Base-by-base conservation (phyloP, 2,797 vertebrate genomes). In the Epinephelus malabaricus region DNA sequence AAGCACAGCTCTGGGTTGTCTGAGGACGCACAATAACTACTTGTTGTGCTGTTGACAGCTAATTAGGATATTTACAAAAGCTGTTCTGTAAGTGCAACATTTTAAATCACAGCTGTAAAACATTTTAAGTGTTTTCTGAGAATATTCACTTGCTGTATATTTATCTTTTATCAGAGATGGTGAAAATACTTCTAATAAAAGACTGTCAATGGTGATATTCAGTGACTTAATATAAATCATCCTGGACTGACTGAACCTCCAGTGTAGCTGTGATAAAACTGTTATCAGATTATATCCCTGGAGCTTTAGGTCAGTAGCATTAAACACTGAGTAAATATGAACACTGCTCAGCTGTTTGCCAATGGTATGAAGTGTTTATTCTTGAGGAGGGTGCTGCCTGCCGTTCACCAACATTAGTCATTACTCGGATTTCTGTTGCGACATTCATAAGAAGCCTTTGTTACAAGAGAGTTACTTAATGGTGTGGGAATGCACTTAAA, bases 291-390 rank as follows among this genome's bases (percentile, higher is more conserved):
- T 68, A 17, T 27, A 55, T 51, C 83, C 17, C 55, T 30, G 13
- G 30, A 71, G 72, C 12, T 64, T 53, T 14, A 78, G 47, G 45
- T 82, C 51, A 83, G 61, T 23, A 61, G 55, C 51, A 51, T 69
- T 76, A 72, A 76, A 72, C 19, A 63, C 2, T 72, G 63, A 86
- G 86, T 84, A 77, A 87, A 87, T 72, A 88, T 50, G 65, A 83
- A 56, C 30, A 59, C 34, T 49, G 73, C 69, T 81, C 67, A 67
- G 81, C 62, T 93, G 92, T 94, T 94, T 94, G 87, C 86, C 46
- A 81, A 87, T 68, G 76, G 86, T 78, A 64, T 79, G 76, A 82
- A 78, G 79, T 95, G 90, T 96, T 95, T 95, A 86, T 91, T 94
- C 91, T 94, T 78, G 53, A 93, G 94, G 94, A 92, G 92, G 88